Percentiles rank a stretch among this genome's conserved stretches.
phyloP scores from a whole-genome alignment of 2,113 vertebrate species.

The Peromyscus leucopus region DNA sequence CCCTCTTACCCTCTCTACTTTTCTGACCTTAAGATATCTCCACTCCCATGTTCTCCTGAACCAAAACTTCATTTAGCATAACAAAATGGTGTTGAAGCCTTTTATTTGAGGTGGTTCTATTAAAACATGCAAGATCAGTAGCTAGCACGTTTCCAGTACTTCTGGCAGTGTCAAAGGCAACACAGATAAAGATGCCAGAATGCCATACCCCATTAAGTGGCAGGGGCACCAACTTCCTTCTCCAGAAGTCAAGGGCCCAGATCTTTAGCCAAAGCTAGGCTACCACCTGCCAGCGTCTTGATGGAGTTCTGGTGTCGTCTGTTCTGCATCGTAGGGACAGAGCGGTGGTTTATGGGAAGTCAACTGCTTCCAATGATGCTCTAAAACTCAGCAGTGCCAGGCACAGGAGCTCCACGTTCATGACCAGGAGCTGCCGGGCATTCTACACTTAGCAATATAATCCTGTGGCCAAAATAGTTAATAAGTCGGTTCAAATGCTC shows the following conservation, averaged over 20 bases:
- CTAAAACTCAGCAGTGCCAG: neutral
- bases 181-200: neutral
- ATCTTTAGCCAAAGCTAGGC: neutral
- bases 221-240: neutral
- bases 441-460: neutral
- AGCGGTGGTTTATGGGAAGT: neutral
- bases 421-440: neutral
- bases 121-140: neutral
- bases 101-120: neutral
- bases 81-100: neutral
- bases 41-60: neutral
- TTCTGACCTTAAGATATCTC: neutral
- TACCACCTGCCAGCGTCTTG: conserved; percentile 57
- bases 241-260: neutral
- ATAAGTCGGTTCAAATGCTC: neutral
- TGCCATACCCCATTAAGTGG: neutral
- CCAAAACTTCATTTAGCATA: neutral
- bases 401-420: neutral
- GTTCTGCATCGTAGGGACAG: neutral
- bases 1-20: neutral
- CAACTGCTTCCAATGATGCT: neutral
- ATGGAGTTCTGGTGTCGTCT: neutral
- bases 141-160: neutral
- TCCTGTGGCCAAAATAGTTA: neutral
- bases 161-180: neutral